Base-by-base conservation (phyloP, 1,140 invertebrate genomes). In the Drosophila lowei region DNA sequence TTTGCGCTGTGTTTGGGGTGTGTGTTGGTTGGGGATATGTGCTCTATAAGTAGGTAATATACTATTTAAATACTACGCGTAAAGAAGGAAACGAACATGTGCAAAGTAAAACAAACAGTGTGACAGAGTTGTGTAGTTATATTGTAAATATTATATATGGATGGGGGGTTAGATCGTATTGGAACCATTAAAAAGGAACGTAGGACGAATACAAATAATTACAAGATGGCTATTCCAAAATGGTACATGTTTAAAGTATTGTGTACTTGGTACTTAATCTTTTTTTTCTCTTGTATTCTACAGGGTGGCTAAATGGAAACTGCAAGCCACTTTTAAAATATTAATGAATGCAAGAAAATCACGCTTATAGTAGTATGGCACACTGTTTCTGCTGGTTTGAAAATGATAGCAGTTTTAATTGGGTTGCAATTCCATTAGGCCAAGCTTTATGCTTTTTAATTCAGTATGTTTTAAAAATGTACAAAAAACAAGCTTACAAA, bases 401-500 rank as follows among this genome's bases (percentile, higher is more conserved):
- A 28, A 28, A 28, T 28, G 28, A 28, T 28, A 28, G 9, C 30
- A 11, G 0, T 34, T 13, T 34, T 13, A 13, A 11, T 38, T 13
- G 34, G 34, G 11, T 38, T 38, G 34, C 34, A 38, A 5, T 38
- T 38, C 34, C 34, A 38, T 38, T 38, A 13, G 11, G 4, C 34
- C 46, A 59, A 49, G 44, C 34, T 48, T 56, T 25, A 15, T 59
- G 28, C 11, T 47, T 38, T 58, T n/a, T 34, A 38, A 38, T 38
- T 38, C 46, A 50, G 38, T 73, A 61, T 53, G 52, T 60, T 85
- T 85, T 68, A 64, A 63, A 70, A 64, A 66, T 80, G 59, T 66
- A 77, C 56, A 83, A 58, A 67, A 60, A 58, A 79, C 42, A 84
- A 85, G 81, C 81, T 85, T 85, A 85, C 65, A 77, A 85, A 81